Base-by-base conservation (phyloP, 2,888 invertebrate species). In the Podotricha telesiphe region DNA sequence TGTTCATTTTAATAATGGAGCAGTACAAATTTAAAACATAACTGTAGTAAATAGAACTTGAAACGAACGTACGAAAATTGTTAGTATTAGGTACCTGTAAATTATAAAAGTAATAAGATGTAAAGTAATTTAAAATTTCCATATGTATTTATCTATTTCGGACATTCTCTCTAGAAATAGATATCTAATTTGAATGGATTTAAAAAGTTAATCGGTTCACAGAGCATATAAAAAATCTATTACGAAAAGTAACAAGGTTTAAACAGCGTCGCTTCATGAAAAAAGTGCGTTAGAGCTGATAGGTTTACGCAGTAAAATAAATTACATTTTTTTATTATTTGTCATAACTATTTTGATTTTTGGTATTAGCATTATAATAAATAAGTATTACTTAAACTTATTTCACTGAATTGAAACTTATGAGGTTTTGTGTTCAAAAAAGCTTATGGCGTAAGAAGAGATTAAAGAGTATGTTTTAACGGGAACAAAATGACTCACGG, bases 181-280 rank as follows among this genome's bases (percentile, higher is more conserved):
- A 58, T 58, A 58, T 42, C 58, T 58, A 42, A 58, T 58, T 58
- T 58, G 58, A 58, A 58, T 22, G 22, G 42, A n/a, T n/a, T 58
- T 58, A 58, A 42, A 58, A 58, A 58, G 58, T 42, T 58, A n/a
- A 58, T 20, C 22, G 42, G 58, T 58, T 58, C 42, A 42, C 58
- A 15, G 42, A 58, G 42, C 58, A 42, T 58, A 10, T 42, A 22
- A 45, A 59, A 59, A 59, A 59, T 45, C 59, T 59, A 28, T 59
- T 45, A n/a, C 42, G 20, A 22, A 42, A 59, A 45, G 55, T 45
- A 28, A 28, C 42, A 22, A 40, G 59, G 42, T 45, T 45, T 59
- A 20, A 59, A 59, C 22, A 6, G 22, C 22, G 45, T 22, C 28
- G 28, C 15, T 58, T 58, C 42, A 11, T 45, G n/a, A 59, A 45